Conservation (phyloP, 2,888 invertebrate species). For the Tenthredo scrophulariae region DNA sequence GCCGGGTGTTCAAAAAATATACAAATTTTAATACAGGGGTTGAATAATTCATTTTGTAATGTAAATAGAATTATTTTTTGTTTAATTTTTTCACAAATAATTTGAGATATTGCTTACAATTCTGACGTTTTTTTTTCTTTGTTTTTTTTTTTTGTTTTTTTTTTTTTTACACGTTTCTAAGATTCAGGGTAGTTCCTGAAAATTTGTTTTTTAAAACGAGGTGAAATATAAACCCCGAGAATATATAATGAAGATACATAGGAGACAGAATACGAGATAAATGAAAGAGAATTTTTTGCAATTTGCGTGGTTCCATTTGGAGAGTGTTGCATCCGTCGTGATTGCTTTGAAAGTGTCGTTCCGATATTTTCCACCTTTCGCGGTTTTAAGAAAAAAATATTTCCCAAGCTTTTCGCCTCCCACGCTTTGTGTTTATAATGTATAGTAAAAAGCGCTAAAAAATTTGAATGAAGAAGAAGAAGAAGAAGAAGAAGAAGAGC, state of each 20-base stretch:
- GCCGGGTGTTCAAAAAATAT: background rate
- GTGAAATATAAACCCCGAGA: background rate
- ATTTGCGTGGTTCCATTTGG: slow-evolving; percentile 19
- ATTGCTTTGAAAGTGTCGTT: slow-evolving; percentile 47
- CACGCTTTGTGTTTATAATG: background rate
- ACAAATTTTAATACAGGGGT: background rate
- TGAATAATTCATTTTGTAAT: background rate
- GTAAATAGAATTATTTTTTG: background rate
- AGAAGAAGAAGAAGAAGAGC: background rate
- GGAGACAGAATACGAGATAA: background rate
- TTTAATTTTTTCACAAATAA: background rate
- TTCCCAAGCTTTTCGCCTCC: background rate
- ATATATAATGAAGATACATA: background rate
- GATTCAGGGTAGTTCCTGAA: background rate
- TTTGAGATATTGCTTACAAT: too few species aligned
- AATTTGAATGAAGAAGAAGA: background rate
- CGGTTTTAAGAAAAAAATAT: background rate
- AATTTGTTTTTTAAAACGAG: background rate
- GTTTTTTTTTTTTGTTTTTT: too few species aligned
- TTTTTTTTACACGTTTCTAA: too few species aligned
- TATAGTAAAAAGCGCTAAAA: slow-evolving; percentile 7
- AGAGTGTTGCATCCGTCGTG: slow-evolving; percentile 28
- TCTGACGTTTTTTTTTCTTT: too few species aligned
- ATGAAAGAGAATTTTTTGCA: slow-evolving; percentile 17
- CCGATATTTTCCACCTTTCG: slow-evolving; percentile 32